phyloP scores from a whole-genome alignment of 92 coral and sea anemone species.

The Siderastrea radians region DNA sequence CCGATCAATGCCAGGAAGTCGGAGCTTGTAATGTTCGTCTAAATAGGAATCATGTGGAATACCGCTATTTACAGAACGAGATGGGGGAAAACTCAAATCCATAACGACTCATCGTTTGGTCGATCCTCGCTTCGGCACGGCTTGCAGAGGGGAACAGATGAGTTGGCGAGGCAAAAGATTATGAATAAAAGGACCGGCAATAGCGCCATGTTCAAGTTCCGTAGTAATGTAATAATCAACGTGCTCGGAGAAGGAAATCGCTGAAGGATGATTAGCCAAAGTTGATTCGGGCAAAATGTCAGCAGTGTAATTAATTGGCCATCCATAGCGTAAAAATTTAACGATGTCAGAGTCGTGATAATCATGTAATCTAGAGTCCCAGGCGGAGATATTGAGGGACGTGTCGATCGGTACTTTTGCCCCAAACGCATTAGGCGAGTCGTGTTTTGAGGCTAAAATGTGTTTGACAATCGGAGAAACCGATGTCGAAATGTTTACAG shows the following conservation, averaged over 20 bases:
- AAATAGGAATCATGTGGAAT: conserved; percentile 10
- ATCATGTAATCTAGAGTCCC: conserved; percentile 4
- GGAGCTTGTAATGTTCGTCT: no score
- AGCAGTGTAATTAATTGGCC: conserved; percentile 27
- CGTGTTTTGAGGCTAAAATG: conserved; percentile 28
- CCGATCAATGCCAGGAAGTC: no score
- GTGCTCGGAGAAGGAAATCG: conserved; percentile 20
- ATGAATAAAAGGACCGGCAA: conserved; percentile 29
- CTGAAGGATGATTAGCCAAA: conserved; percentile 22
- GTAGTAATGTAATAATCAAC: conserved; percentile 19
- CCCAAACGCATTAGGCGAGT: conserved; percentile 33
- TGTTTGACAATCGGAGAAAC: conserved; percentile 19
- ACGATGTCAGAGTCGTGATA: conserved; percentile 17
- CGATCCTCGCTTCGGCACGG: conserved; percentile 39
- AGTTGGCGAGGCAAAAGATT: conserved; percentile 31
- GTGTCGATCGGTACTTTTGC: conserved; percentile 18
- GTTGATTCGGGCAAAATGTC: background rate
- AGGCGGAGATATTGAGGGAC: conserved; percentile 8
- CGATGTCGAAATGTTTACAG: background rate
- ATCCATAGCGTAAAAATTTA: conserved; percentile 14
- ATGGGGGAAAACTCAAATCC: conserved; percentile 38
- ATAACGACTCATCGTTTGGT: conserved; percentile 40
- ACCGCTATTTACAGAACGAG: conserved; percentile 24
- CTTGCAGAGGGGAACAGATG: conserved; percentile 42
- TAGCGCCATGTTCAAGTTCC: conserved; percentile 13